Evolutionary conservation across 1,140 invertebrate genomes (phyloP), one percentile per base, ranked within the genome.

Genomic region (Trigoniulus corallinus): DNA sequence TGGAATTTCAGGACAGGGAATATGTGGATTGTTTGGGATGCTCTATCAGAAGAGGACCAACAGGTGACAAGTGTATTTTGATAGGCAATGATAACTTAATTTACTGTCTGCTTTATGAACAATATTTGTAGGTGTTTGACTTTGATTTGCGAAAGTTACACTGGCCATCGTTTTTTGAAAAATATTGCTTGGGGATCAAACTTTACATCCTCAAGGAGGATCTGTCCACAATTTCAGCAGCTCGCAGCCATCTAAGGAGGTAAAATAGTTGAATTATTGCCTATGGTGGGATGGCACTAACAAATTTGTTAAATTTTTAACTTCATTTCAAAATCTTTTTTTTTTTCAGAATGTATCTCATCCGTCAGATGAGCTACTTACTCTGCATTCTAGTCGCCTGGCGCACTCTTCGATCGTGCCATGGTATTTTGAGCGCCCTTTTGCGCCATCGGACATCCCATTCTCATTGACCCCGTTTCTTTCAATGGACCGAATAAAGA

Each of bases 1-100:
- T 95, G 88, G 88, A 69, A 71, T 4, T 94, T 93, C 60, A 60
- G 67, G 21, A 87, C 86, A 54, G 65, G 74, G 1, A 88, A 89
- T 53, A 72, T 84, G 25, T 57, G 77, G 10, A 61, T 67, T 1
- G 62, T 94, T 15, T 70, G 79, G 50, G 61, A 67, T 0, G 57
- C 65, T 3, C 63, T 92, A 49, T 68, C 74, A 39, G 55, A 67
- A 1, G 61, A 68, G 18, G 88, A 96, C 60, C 56, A 66, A 53
- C 67, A 64, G 57, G 65, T 67, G 54, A 54, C 37, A 41, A 51
- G 7, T n/a, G n/a, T n/a, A n/a, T n/a, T n/a, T n/a, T n/a, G n/a
- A n/a, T n/a, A n/a, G n/a, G n/a, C n/a, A n/a, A n/a, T n/a, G n/a
- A n/a, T n/a, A n/a, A n/a, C n/a, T n/a, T n/a, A n/a, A n/a, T n/a